Evolutionary conservation across 2,113 vertebrate species (phyloP), one percentile per base, ranked within the genome.

Genomic region (Eulemur rufifrons): DNA sequence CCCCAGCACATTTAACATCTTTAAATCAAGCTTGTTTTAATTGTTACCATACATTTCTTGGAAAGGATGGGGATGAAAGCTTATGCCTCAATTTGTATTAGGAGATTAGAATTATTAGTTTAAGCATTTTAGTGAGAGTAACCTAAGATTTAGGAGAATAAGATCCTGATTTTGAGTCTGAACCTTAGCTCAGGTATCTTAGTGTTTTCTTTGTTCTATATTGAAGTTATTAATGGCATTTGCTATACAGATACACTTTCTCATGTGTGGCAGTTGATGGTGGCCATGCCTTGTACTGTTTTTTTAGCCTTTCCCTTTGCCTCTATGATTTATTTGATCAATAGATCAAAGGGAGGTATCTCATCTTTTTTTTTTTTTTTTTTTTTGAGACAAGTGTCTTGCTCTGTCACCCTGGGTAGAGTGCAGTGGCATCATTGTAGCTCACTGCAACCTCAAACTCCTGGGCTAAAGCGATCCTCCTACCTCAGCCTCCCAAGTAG

Each of bases 1-100:
- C 54, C 18, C 29, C 39, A 61, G 59, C 59, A 92, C 20, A 27
- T 39, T 64, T 68, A 50, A 39, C 61, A 50, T 74, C 87, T 92
- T 92, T 94, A 86, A 89, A 76, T 76, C 50, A 81, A 80, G n/a
- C 27, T 37, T 37, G 34, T 95, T 78, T 81, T 63, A 63, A 59
- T 37, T 71, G 13, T 90, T 86, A 39, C 37, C 47, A 34, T 78
- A 12, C 68, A 39, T 95, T 83, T 74, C 11, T 63, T 50, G 42
- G 76, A 88, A 80, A 47, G 84, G 66, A 13, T 50, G 37, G 37
- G 61, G 56, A 77, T 77, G 66, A 56, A 80, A 84, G 50, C 9
- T 45, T 47, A 3, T 59, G 56, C 88, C 47, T 68, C 63, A 20
- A 9, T 63, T 71, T 64, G 64, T 56, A 23, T 88, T 76, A 82